A percentile compares a stretch with the other conserved stretches of the same genome.
These are phyloP conservation scores for Zaprionus lachaisei DNA, from an alignment of 1,140 invertebrate genomes.

Conservation along the genomic window DNA sequence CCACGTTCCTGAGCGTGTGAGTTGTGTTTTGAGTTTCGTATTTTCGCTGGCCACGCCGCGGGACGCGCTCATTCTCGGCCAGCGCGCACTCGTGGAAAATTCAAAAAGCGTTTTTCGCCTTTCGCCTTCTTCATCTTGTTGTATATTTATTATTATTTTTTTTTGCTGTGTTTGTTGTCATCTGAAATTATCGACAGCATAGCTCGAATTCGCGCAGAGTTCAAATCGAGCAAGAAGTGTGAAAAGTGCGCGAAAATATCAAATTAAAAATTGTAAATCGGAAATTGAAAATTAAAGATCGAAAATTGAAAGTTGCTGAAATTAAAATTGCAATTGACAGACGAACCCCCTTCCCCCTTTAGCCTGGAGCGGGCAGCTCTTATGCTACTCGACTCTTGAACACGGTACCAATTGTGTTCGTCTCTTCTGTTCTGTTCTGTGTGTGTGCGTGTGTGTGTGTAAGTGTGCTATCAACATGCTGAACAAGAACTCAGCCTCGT, in stretches of 20 bases:
- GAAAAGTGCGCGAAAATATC: neutral
- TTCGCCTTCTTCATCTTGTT: neutral
- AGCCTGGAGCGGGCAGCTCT: neutral
- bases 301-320: too few species aligned
- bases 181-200: neutral
- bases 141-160: neutral
- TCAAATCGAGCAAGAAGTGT: neutral
- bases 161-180: neutral
- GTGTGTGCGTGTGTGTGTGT: constrained; percentile 11
- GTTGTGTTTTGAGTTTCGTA: constrained; percentile 64
- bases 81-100: constrained; percentile 74
- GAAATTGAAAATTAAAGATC: too few species aligned
- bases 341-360: neutral
- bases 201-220: neutral
- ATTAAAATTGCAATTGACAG: too few species aligned
- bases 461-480: constrained; percentile 57
- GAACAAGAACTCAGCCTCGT: constrained; percentile 77
- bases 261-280: neutral
- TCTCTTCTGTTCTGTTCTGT: neutral
- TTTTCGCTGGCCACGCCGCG: constrained; percentile 74
- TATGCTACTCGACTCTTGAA: neutral
- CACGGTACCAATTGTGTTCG: constrained; percentile 12
- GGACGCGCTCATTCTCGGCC: constrained; percentile 76
- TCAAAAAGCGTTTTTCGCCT: constrained; percentile 35
- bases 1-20: constrained; percentile 38